These are phyloP conservation scores for Theonella swinhoei DNA, from an alignment of 37 sponge, comb jelly and placozoan species.

Conservation along the genomic window DNA sequence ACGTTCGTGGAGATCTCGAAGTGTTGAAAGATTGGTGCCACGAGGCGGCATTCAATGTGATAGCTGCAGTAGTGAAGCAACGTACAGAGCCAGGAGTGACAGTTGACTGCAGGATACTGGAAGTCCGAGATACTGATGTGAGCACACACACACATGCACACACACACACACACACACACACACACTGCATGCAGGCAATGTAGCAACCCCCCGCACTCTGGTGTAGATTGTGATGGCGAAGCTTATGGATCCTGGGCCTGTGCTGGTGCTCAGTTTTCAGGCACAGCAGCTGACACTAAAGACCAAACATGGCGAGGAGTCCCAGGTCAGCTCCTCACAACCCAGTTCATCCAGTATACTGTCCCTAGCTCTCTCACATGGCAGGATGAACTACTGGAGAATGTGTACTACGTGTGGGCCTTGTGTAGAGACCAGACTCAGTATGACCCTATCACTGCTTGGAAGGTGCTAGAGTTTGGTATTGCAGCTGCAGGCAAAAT, in stretches of 20 bases:
- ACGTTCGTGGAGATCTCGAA: slow-evolving; percentile 56
- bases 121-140: slow-evolving; percentile 73
- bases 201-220: background rate
- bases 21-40: slow-evolving; percentile 89
- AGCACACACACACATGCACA: background rate
- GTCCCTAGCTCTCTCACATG: background rate
- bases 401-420: slow-evolving; percentile 90
- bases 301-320: slow-evolving; percentile 8
- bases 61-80: slow-evolving; percentile 70
- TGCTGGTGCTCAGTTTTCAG: slow-evolving; percentile 69
- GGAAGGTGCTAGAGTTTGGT: slow-evolving; percentile 91
- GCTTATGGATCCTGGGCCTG: slow-evolving; percentile 78
- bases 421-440: slow-evolving; percentile 84
- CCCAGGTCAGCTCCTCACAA: background rate
- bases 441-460: slow-evolving; percentile 85
- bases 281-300: slow-evolving; percentile 74
- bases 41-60: slow-evolving; percentile 82
- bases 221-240: slow-evolving; percentile 78
- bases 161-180: background rate
- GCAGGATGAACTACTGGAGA: slow-evolving; percentile 54
- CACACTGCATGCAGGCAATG: too few species aligned
- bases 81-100: slow-evolving; percentile 39
- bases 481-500: slow-evolving; percentile 66
- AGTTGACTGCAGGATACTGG: slow-evolving; percentile 56
- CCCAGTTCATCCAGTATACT: background rate